These are phyloP conservation scores for Istiophorus platypterus DNA, from an alignment of 2,113 vertebrate species.

Conservation along the genomic window DNA sequence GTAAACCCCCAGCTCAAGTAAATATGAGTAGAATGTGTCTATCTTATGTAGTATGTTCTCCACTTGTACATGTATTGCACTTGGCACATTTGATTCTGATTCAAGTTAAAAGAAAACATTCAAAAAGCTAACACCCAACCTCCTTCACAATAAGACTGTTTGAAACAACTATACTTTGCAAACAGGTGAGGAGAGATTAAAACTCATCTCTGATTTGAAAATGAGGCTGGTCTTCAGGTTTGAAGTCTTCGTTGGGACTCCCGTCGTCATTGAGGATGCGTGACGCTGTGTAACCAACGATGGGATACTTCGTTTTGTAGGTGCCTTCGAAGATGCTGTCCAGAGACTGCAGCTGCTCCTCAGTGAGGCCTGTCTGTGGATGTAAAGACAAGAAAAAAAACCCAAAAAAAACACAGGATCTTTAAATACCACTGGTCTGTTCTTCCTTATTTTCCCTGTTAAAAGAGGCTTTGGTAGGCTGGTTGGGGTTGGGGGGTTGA, in stretches of 20 bases:
- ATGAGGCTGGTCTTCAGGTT: conserved; percentile 93
- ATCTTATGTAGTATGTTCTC: not conserved
- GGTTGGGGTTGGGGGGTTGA: too few relatives aligned
- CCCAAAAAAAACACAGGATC: too few relatives aligned
- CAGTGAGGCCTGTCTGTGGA: conserved; percentile 88
- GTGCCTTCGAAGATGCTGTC: conserved; percentile 91
- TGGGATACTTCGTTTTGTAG: conserved; percentile 96
- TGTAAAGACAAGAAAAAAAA: not conserved
- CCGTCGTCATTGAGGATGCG: conserved; percentile 92
- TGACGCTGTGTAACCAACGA: conserved; percentile 93
- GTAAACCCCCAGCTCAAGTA: conserved; percentile 10
- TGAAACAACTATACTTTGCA: not conserved
- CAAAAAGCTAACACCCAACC: not conserved
- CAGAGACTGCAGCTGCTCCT: conserved; percentile 89
- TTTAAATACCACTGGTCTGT: not conserved
- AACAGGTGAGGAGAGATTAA: conserved; percentile 69
- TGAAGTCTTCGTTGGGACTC: conserved; percentile 92
- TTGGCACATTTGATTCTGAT: not conserved
- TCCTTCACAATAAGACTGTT: too few relatives aligned
- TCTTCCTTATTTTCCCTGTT: not conserved
- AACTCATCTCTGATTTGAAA: conserved; percentile 94
- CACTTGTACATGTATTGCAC: not conserved
- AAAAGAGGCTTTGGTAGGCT: too few relatives aligned
- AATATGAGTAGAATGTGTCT: not conserved
- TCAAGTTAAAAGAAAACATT: conserved; percentile 13